These are phyloP conservation scores for Nycteola revayana DNA, from an alignment of 2,888 invertebrate species.

Conservation along the genomic window DNA sequence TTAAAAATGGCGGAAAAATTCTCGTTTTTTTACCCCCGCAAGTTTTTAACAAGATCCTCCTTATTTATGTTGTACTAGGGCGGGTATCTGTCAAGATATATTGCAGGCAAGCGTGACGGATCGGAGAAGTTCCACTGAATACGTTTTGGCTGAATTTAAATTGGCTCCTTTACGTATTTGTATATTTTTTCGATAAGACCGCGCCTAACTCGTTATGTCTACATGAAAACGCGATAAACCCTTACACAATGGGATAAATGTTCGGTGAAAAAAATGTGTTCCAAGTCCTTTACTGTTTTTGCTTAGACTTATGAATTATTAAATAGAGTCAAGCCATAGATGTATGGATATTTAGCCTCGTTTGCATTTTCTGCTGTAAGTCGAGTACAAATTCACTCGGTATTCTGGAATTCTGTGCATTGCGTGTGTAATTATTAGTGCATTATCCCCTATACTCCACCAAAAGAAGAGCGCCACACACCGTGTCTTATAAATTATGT, in stretches of 20 bases:
- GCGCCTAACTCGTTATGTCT: slow-evolving; percentile 27
- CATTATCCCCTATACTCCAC: too few relatives aligned
- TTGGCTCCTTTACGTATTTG: slow-evolving; percentile 50
- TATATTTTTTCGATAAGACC: slow-evolving; percentile 33
- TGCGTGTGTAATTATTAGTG: too few relatives aligned
- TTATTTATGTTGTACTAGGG: slow-evolving; percentile 75
- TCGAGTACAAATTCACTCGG: background rate
- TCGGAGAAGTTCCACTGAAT: slow-evolving; percentile 61
- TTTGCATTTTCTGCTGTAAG: slow-evolving; percentile 3
- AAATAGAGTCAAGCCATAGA: slow-evolving; percentile 22
- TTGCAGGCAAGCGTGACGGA: slow-evolving; percentile 72
- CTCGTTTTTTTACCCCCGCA: slow-evolving; percentile 64
- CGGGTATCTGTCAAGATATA: slow-evolving; percentile 69
- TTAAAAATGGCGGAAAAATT: slow-evolving; percentile 73
- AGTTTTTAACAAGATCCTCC: slow-evolving; percentile 79
- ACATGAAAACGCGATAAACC: slow-evolving; percentile 31
- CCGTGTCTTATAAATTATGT: too few relatives aligned
- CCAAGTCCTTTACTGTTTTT: slow-evolving; percentile 6
- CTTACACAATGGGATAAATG: slow-evolving; percentile 19
- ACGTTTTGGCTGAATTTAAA: slow-evolving; percentile 63
- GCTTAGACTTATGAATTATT: slow-evolving; percentile 30
- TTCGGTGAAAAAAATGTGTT: slow-evolving; percentile 17
- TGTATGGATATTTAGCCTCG: slow-evolving; percentile 21
- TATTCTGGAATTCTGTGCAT: slow-evolving; percentile 3
- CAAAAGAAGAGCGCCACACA: too few relatives aligned